These are phyloP conservation scores for Hyaena hyaena DNA, from an alignment of 2,113 vertebrate genomes.

Conservation along the genomic window DNA sequence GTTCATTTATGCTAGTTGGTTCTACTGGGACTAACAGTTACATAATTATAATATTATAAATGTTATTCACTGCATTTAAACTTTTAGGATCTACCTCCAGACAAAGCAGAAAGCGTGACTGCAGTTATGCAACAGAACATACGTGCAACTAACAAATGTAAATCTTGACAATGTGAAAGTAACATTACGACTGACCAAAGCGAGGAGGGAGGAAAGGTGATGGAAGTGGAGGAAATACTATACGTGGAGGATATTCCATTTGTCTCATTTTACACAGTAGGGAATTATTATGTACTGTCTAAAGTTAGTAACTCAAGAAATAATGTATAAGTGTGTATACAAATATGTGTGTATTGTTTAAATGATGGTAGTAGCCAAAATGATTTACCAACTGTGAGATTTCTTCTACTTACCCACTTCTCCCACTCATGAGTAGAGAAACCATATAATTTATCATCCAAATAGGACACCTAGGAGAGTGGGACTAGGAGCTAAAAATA, in stretches of 20 bases:
- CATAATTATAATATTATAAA: neutral
- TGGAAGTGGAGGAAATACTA: neutral
- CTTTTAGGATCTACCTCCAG: constrained; percentile 19
- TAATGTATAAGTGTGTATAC: neutral
- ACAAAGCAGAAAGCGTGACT: neutral
- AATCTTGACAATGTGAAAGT: neutral
- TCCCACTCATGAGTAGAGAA: neutral
- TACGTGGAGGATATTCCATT: neutral
- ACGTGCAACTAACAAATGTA: neutral
- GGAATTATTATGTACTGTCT: neutral
- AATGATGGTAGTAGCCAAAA: neutral
- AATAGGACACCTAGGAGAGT: neutral
- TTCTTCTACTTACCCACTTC: neutral
- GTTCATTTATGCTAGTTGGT: neutral
- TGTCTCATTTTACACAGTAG: neutral
- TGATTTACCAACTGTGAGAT: neutral
- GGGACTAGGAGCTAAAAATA: neutral
- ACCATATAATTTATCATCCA: neutral
- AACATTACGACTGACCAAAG: neutral
- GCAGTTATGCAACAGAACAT: neutral
- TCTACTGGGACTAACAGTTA: neutral
- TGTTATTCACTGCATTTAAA: neutral
- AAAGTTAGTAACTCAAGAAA: constrained; percentile 17
- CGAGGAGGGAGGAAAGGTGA: neutral
- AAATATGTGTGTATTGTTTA: neutral